Base-by-base conservation (phyloP, 2,113 vertebrate species). In the Myxocyprinus asiaticus region DNA sequence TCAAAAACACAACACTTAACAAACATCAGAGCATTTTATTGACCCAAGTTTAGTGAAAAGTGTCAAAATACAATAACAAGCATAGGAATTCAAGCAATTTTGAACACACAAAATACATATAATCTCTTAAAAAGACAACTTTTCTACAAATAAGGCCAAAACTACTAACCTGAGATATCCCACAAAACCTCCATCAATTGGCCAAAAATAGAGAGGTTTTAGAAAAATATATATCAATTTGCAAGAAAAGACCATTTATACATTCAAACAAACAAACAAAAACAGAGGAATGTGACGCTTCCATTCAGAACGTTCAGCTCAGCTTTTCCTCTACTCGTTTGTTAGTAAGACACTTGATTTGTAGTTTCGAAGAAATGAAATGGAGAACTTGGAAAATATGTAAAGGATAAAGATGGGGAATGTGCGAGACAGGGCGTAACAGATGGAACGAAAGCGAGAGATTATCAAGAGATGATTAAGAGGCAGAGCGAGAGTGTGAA, bases 221-320 rank as follows among this genome's bases (percentile, higher is more conserved):
- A 80, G 76, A 83, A 83, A 79, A 69, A 79, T 67, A 76, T 63
- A 75, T 74, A 58, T 58, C 2, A 64, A 72, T 75, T 75, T 74
- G 64, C 66, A 69, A 66, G 77, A 76, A 79, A 68, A 75, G 67
- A 75, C 42, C 44, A 45, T 66, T 33, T 33, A 58, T 78, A 82
- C 64, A 63, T 15, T 78, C 64, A 45, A 45, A 33, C 22, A 33
- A 33, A 66, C 69, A 80, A 66, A 44, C 10, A 65, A 73, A 61
- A 67, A 62, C 61, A 73, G 64, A 69, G 47, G 58, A 56, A 12
- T 44, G 4, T 43, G 43, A 44, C 43, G 70, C 42, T 45, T 73
- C n/a, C 12, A 2, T 43, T 14, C 4, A 33, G 5, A 45, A 22
- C 45, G 68, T 62, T 67, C 5, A 48, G 65, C 65, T 33, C 53